Base-by-base conservation (phyloP, 1,140 invertebrate species). In the Caenorhabditis inopinata region DNA sequence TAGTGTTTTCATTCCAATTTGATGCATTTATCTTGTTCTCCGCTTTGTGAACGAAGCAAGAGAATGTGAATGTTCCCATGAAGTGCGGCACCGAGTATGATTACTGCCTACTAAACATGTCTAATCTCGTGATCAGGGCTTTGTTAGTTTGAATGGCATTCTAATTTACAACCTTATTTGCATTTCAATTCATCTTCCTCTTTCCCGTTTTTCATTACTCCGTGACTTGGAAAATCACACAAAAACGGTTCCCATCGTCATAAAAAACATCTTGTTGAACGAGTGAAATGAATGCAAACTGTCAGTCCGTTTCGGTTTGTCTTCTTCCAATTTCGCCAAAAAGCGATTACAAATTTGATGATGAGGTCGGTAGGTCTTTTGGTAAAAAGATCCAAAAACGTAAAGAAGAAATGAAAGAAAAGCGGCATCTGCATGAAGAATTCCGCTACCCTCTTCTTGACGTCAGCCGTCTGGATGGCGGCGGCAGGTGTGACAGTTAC, bases 351-450 rank as follows among this genome's bases (percentile, higher is more conserved):
- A 32, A 68, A 68, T 68, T 68, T 68, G 58, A 68, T 68, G 58
- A 68, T 68, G 58, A 68, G 58, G 58, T 68, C 58, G 58, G 58
- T 27, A 68, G 58, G 58, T 68, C 58, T 68, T 68, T 68, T 68
- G 32, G 58, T 68, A 68, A 68, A 68, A 68, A 68, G n/a, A 18
- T n/a, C n/a, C n/a, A 32, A 16, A 38, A n/a, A 21, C 21, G 18
- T 21, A 27, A 23, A 25, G 5, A 23, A 23, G 23, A 29, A 32
- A 58, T 12, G 51, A 29, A 16, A 29, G n/a, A 29, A 16, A 58
- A 58, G 25, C 27, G 53, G 27, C 35, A 58, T 58, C 29, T 58
- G 58, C 32, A 68, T 68, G 58, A 68, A 18, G 38, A 68, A 68
- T 68, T 68, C 58, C 58, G 58, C 38, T 68, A 58, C 53, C 35